These are phyloP conservation scores for Denticeps clupeoides DNA, from an alignment of 2,797 vertebrate species.

Conservation along the genomic window DNA sequence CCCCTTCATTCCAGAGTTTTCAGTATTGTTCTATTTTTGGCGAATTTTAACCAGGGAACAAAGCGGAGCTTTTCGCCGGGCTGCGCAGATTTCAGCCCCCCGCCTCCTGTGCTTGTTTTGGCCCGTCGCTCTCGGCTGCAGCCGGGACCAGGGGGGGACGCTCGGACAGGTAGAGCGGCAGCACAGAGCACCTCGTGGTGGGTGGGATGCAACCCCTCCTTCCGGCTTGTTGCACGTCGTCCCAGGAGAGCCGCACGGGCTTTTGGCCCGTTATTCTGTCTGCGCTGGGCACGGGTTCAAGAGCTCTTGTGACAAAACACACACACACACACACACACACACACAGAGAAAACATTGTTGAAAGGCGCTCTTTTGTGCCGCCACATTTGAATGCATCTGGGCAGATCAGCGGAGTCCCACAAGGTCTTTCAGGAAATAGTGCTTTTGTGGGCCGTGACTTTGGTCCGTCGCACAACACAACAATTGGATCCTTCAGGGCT, in stretches of 20 bases:
- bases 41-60: slow-evolving; percentile 36
- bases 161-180: too few relatives aligned
- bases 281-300: slow-evolving; percentile 28
- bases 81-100: slow-evolving; percentile 19
- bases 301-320: slow-evolving; percentile 35
- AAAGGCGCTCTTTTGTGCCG: slow-evolving; percentile 21
- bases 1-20: slow-evolving; percentile 27
- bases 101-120: slow-evolving; percentile 19
- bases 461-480: background rate
- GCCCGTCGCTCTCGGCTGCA: slow-evolving; percentile 12
- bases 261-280: slow-evolving; percentile 19
- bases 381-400: slow-evolving; percentile 23
- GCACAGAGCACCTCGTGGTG: too few relatives aligned
- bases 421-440: slow-evolving; percentile 14
- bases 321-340: too few relatives aligned
- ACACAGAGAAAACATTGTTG: slow-evolving; percentile 19
- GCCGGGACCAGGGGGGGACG: slow-evolving; percentile 10
- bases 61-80: slow-evolving; percentile 21
- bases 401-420: slow-evolving; percentile 12
- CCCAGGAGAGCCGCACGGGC: too few relatives aligned
- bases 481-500: slow-evolving; percentile 5
- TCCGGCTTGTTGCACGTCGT: too few relatives aligned
- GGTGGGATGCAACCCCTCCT: too few relatives aligned
- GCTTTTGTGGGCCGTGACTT: too few relatives aligned
- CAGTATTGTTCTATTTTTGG: slow-evolving; percentile 34